A percentile compares a stretch with the other conserved stretches of the same genome.
Conservation (phyloP, 2,888 invertebrate genomes). For the Adelphocoris suturalis region DNA sequence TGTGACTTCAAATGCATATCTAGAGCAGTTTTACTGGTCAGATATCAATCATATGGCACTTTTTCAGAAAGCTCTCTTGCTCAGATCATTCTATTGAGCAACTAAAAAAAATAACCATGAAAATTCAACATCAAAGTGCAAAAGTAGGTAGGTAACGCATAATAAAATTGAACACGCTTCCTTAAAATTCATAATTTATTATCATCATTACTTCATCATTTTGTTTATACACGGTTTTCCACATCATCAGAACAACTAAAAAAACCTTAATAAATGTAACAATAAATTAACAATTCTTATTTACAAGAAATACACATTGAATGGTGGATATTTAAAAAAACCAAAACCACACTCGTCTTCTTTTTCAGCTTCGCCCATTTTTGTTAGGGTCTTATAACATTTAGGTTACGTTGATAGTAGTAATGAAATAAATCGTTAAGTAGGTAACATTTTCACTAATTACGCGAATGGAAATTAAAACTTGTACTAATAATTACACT, state of each 20-base stretch:
- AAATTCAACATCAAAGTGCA: too few species aligned
- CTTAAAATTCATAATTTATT: conserved; percentile 20
- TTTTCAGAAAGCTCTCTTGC: too few species aligned
- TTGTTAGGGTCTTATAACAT: neutral
- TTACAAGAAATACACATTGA: neutral
- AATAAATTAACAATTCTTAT: neutral
- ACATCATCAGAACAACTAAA: conserved; percentile 18
- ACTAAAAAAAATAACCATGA: too few species aligned
- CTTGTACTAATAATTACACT: too few species aligned
- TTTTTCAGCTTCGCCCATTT: neutral
- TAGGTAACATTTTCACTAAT: too few species aligned
- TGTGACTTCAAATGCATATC: too few species aligned
- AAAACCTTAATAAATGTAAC: too few species aligned
- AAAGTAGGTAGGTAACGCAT: neutral
- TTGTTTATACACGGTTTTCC: conserved; percentile 8
- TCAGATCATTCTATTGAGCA: too few species aligned
- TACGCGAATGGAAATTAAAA: too few species aligned
- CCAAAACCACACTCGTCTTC: neutral
- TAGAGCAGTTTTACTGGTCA: too few species aligned
- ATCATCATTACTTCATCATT: neutral
- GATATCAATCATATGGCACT: too few species aligned
- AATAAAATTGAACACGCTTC: neutral
- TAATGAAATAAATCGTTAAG: too few species aligned
- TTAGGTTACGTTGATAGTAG: neutral
- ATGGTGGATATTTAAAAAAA: neutral